A percentile compares a stretch with the other conserved stretches of the same genome.
Conservation (phyloP, 2,113 vertebrate species). For the Gopherus evgoodei region DNA sequence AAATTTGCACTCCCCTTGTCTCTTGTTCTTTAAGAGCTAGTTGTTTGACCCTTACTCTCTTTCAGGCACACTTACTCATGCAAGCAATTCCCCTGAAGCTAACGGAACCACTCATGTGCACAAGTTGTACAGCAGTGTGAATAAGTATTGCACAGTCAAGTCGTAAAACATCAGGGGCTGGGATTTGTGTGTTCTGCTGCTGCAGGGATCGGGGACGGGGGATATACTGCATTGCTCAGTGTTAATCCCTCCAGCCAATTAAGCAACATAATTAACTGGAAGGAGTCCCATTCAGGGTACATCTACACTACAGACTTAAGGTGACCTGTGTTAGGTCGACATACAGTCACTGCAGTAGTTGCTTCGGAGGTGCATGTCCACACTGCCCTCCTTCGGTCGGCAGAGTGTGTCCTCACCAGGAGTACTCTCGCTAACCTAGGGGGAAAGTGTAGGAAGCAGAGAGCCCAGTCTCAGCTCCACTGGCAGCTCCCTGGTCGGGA, state of each 20-base stretch:
- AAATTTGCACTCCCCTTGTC: not conserved
- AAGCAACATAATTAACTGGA: slow-evolving; percentile 8
- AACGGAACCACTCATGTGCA: not conserved
- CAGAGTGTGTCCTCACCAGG: no score
- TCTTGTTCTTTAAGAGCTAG: not conserved
- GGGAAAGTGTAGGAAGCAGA: no score
- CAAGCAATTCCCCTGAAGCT: not conserved
- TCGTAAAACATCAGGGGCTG: not conserved
- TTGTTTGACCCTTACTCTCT: rapidly evolving
- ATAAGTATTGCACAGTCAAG: not conserved
- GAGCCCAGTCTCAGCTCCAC: no score
- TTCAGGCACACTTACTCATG: not conserved
- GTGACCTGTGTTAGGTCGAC: no score
- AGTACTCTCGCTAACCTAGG: no score
- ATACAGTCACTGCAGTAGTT: no score
- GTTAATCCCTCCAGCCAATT: not conserved
- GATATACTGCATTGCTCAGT: not conserved
- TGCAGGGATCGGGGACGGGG: not conserved
- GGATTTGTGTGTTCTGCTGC: not conserved
- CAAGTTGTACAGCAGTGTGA: not conserved
- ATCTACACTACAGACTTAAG: no score
- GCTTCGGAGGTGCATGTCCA: no score
- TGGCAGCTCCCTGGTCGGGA: no score
- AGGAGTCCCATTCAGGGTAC: not conserved
- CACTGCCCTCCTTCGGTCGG: no score